Evolutionary conservation across 2,888 invertebrate species (phyloP).

Genomic region (Macropis europaea): DNA sequence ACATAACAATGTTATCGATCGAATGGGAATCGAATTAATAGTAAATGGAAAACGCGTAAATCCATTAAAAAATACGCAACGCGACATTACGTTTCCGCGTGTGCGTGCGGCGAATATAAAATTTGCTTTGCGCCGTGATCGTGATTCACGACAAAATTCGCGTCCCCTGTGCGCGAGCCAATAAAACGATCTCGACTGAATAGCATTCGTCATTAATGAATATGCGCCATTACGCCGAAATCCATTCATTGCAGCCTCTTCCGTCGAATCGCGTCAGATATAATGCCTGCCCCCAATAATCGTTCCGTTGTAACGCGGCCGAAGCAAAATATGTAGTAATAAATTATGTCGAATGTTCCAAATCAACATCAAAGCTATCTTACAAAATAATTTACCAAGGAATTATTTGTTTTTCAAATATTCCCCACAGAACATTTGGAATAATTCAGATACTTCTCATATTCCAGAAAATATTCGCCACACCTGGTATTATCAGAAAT

Average conservation of each 20-base stretch:
- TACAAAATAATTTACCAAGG: neutral
- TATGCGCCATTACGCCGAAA: constrained; percentile 9
- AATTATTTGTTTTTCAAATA: too few species aligned
- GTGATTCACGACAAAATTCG: constrained; percentile 7
- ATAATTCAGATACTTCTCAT: too few species aligned
- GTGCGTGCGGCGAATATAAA: constrained; percentile 3
- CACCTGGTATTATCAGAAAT: too few species aligned
- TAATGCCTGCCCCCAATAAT: neutral
- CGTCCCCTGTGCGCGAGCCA: constrained; percentile 1
- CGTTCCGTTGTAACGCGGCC: neutral
- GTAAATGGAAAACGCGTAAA: neutral
- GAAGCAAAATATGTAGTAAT: neutral
- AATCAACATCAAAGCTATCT: neutral
- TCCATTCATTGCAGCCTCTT: constrained; percentile 14
- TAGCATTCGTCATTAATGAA: constrained; percentile 30
- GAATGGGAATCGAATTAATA: neutral
- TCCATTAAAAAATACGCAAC: constrained; percentile 4
- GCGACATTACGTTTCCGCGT: neutral
- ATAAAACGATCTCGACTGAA: constrained; percentile 2
- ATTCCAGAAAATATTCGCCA: too few species aligned
- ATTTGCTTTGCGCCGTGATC: constrained; percentile 13
- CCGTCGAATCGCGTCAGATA: neutral
- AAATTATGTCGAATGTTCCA: neutral
- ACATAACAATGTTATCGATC: neutral
- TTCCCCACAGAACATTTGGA: too few species aligned